Evolutionary conservation across 2,888 invertebrate species (phyloP), one percentile per base, ranked within the genome.

Genomic region (Diadromus collaris): DNA sequence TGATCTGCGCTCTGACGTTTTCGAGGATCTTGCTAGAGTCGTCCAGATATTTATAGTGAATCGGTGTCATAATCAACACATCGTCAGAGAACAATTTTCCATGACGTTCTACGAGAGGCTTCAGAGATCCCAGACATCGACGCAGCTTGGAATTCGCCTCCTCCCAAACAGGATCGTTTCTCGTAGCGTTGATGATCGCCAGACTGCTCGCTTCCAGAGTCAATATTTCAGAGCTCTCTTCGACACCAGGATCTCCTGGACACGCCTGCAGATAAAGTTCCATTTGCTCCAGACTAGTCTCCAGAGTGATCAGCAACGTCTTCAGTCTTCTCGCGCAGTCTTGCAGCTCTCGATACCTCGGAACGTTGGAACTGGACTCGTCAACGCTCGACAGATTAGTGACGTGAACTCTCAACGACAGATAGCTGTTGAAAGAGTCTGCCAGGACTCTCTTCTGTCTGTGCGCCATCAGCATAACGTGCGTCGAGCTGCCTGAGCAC

Each of bases 401-500:
- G 0, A 89, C 41, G 63, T 86, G 86, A 13, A 81, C 77, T 32
- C 86, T 83, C 2, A 91, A 80, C 16, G 78, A 70, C 0, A 86
- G 65, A 7, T 88, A 87, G 29, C 78, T 56, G 56, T 86, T 73
- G 38, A 88, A 93, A 16, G 94, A 92, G 81, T 93, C 92, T 0
- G 94, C 92, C 44, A 96, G 91, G 0, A 92, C 91, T 80, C 91
- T 91, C 86, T 96, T 95, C 88, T 96, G 95, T 19, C 92, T 91
- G 83, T 94, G 94, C 0, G 94, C 94, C 61, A 95, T 86, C 80
- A 94, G 91, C 93, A 96, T 92, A 54, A 98, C 91, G 85, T 98
- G 96, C 21, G 95, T 93, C 0, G 96, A 93, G 88, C 95, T 97
- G 61, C 99, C 99, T 89, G 95, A 95, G 86, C 97, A 96, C 67